phyloP scores from a whole-genome alignment of 2,888 invertebrate genomes.

The Zhengitettix transpicula region DNA sequence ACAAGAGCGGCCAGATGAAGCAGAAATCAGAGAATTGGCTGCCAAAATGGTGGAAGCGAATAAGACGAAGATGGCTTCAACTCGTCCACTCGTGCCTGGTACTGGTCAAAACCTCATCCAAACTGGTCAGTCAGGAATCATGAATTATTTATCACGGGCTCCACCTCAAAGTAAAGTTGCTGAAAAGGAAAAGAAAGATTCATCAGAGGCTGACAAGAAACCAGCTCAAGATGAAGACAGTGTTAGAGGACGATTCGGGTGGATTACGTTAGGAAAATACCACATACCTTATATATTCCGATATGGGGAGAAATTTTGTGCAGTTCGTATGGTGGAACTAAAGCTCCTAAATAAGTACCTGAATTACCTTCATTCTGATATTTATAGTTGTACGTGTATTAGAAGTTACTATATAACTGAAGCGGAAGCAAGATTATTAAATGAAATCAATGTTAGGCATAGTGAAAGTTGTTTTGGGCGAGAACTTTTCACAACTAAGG shows the following conservation, averaged over 20 bases:
- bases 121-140: constrained; percentile 14
- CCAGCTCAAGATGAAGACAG: constrained; percentile 24
- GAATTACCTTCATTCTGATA: constrained; percentile 73
- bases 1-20: constrained; percentile 65
- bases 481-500: constrained; percentile 68
- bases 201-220: constrained; percentile 20
- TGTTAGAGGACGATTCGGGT: constrained; percentile 54
- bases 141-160: constrained; percentile 6
- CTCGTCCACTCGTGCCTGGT: background rate
- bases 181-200: constrained; percentile 15
- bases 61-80: constrained; percentile 39
- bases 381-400: constrained; percentile 81
- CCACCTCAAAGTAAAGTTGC: background rate
- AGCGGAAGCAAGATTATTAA: constrained; percentile 72
- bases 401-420: constrained; percentile 87
- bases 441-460: constrained; percentile 84
- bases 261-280: constrained; percentile 72
- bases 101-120: constrained; percentile 9
- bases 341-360: constrained; percentile 80
- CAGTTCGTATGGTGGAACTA: constrained; percentile 86
- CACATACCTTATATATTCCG: constrained; percentile 81
- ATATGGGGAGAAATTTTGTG: constrained; percentile 69
- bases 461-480: constrained; percentile 82
- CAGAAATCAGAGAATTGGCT: constrained; percentile 72
- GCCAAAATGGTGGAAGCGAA: constrained; percentile 75